These are phyloP conservation scores for Aspiorhynchus laticeps DNA, from an alignment of 2,113 vertebrate genomes.

Conservation along the genomic window DNA sequence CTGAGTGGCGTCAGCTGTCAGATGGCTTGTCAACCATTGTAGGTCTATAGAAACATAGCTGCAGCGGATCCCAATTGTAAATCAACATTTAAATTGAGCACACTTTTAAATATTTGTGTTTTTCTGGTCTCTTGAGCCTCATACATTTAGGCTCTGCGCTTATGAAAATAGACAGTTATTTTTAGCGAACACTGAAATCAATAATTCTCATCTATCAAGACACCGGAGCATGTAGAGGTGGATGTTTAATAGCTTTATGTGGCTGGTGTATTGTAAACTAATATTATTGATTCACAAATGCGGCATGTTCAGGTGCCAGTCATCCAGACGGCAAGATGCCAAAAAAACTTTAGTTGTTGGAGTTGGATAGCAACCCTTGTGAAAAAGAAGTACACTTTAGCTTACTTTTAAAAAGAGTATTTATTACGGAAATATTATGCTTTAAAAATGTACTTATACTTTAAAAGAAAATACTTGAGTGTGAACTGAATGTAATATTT, in stretches of 20 bases:
- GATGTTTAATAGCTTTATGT: conserved; percentile 26
- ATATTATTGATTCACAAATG: conserved; percentile 23
- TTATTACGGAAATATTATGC: not conserved
- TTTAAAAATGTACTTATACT: too few species aligned
- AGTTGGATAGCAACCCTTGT: not conserved
- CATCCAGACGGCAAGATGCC: not conserved
- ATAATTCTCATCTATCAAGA: conserved; percentile 41
- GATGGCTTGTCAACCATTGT: conserved; percentile 39
- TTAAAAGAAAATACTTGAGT: not conserved
- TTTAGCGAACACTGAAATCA: conserved; percentile 42
- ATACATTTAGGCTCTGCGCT: not conserved
- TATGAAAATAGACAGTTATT: conserved; percentile 47
- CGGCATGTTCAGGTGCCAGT: not conserved
- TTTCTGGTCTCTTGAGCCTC: conserved; percentile 32
- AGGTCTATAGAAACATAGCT: conserved; percentile 28
- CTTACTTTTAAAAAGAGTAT: not conserved
- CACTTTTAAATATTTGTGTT: conserved; percentile 29
- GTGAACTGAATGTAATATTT: not conserved
- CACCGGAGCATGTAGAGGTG: not conserved
- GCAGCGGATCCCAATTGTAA: not conserved
- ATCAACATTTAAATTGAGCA: conserved; percentile 35
- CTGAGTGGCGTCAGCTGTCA: conserved; percentile 55
- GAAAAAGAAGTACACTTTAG: not conserved
- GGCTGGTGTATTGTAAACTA: conserved; percentile 13
- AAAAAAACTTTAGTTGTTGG: not conserved